These are phyloP conservation scores for Gastrophryne carolinensis DNA, from an alignment of 2,797 vertebrate genomes.

Conservation along the genomic window DNA sequence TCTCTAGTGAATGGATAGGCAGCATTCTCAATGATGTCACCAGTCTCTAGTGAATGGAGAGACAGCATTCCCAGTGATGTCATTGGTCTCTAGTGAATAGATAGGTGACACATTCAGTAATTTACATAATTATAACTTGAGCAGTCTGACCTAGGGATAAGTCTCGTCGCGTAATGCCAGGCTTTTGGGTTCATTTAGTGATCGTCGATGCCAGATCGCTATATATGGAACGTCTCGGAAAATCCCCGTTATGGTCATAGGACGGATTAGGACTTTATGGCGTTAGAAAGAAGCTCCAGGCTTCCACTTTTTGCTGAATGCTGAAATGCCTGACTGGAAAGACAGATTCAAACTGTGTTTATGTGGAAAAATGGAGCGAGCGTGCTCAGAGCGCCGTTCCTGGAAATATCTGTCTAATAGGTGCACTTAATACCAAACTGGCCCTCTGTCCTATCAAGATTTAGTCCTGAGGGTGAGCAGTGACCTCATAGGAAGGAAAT, in stretches of 20 bases:
- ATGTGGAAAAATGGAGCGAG: constrained; percentile 43
- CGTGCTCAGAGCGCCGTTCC: constrained; percentile 15
- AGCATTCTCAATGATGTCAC: too few species aligned
- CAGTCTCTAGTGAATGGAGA: too few species aligned
- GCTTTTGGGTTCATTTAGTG: constrained; percentile 15
- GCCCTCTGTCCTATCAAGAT: constrained; percentile 17
- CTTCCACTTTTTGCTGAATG: constrained; percentile 15
- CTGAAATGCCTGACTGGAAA: constrained; percentile 23
- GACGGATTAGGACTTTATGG: constrained; percentile 40
- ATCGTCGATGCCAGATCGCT: constrained; percentile 9
- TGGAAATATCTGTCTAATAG: constrained; percentile 40
- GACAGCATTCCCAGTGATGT: too few species aligned
- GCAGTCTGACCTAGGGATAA: too few species aligned
- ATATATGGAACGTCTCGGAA: constrained; percentile 25
- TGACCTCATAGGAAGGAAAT: not conserved
- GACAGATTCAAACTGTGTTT: constrained; percentile 20
- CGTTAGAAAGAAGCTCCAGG: constrained; percentile 17
- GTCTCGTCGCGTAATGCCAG: too few species aligned
- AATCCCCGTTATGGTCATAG: constrained; percentile 27
- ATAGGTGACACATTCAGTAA: too few species aligned
- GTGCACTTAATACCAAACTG: constrained; percentile 35
- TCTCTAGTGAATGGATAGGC: too few species aligned
- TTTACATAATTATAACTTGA: too few species aligned
- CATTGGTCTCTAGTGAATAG: too few species aligned
- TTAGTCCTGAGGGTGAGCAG: constrained; percentile 13